Evolutionary conservation across 2,113 vertebrate genomes (phyloP).

Genomic region (Pterocles gutturalis): DNA sequence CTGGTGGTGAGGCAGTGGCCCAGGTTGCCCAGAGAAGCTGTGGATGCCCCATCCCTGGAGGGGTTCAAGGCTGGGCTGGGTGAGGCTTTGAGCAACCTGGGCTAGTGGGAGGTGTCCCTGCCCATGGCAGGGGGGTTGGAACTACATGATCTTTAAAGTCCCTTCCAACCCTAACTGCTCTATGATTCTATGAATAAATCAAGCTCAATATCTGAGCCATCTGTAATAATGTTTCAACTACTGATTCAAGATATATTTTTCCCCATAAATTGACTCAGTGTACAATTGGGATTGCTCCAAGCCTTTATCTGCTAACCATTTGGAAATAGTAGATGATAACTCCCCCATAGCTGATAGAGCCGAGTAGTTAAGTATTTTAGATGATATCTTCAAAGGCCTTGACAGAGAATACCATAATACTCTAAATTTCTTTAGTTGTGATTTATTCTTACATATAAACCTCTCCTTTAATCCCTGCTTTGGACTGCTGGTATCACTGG

Average conservation of each 20-base stretch:
- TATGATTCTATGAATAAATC: conserved; percentile 13
- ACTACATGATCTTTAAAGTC: too few relatives aligned
- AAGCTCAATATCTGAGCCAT: conserved; percentile 28
- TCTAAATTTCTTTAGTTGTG: conserved; percentile 16
- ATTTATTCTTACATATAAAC: conserved; percentile 10
- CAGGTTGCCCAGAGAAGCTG: too few relatives aligned
- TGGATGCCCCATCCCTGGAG: too few relatives aligned
- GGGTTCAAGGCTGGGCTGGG: too few relatives aligned
- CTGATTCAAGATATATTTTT: conserved; percentile 48
- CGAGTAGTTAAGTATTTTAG: conserved; percentile 31
- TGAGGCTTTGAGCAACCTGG: too few relatives aligned
- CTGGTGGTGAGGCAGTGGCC: too few relatives aligned
- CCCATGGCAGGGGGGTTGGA: too few relatives aligned
- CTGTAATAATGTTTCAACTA: conserved; percentile 49
- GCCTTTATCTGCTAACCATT: conserved; percentile 12
- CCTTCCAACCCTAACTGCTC: too few relatives aligned
- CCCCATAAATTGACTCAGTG: conserved; percentile 9
- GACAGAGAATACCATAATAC: not conserved
- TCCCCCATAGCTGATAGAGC: not conserved
- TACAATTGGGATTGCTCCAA: conserved; percentile 30
- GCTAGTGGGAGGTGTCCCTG: too few relatives aligned
- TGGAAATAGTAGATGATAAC: conserved; percentile 30
- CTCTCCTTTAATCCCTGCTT: not conserved
- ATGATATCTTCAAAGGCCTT: not conserved
- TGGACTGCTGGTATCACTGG: not conserved